Evolutionary conservation across 2,797 vertebrate species (phyloP), one percentile per base, ranked within the genome.

Genomic region (Pteronotus mesoamericanus): DNA sequence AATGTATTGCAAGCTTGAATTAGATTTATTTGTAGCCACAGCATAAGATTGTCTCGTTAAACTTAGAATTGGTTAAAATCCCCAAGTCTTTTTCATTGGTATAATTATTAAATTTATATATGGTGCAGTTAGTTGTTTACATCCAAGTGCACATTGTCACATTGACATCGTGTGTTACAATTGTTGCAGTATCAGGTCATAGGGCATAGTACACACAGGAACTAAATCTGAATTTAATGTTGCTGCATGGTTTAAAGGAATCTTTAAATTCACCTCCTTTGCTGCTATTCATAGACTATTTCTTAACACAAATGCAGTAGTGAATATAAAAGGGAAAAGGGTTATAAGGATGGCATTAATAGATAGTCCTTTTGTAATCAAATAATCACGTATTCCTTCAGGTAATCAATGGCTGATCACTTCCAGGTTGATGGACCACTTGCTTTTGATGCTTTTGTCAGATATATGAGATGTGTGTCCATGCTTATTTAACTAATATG

Each of bases 41-140:
- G 77, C 2, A 9, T 92, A 53, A 68, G 51, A 6, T 53, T 59
- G 66, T 19, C 34, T 75, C 51, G 34, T 85, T 86, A 53, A 89
- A 68, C 19, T 59, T 44, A 89, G 64, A 80, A 89, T 92, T 96
- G 78, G 3, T 72, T 88, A 89, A 85, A 91, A 92, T 12, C 46
- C 7, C 64, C 24, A 75, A 39, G 5, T 68, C 59, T 68, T 94
- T 87, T 91, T 78, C 46, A 74, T 85, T 71, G 44, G 29, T 71
- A 29, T 79, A 59, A 48, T 46, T 48, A 79, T 74, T 89, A 32
- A 79, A 68, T 37, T 10, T 86, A 3, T 44, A 51, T 72, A 57
- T 57, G 77, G 32, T 75, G 5, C 44, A 68, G 39, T 72, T 88
- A 46, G 18, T 32, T 85, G 32, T 82, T 86, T 82, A 86, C n/a